Evolutionary conservation across 2,888 invertebrate species (phyloP), one percentile per base, ranked within the genome.

Genomic region (Tribolium freemani): DNA sequence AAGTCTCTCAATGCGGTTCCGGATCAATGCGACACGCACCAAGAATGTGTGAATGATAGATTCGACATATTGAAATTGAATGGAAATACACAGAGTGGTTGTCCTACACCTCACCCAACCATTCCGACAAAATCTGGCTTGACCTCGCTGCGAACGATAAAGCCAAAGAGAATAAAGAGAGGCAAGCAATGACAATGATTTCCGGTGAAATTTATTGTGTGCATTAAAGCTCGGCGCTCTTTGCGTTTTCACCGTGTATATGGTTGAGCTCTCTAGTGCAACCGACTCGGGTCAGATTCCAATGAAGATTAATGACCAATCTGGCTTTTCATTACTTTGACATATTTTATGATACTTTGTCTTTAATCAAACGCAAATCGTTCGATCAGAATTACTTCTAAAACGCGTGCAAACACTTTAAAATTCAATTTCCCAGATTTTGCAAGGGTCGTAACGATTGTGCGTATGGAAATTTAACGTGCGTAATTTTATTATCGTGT

Each of bases 221-320:
- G 38, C 38, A 8, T 38, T n/a, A 38, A 38, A 38, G 38, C 38
- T 38, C 8, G 8, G 38, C n/a, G 8, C 38, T 38, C n/a, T 38
- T 38, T 38, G 38, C n/a, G 38, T n/a, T 38, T 38, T 8, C 38
- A n/a, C 38, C n/a, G 38, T 38, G 38, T 38, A 38, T 38, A 38
- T 3, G 38, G n/a, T 8, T 38, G n/a, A 38, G 38, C 38, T 38
- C 38, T 38, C 8, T 38, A 5, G 38, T 38, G 38, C n/a, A 38
- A 13, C 54, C 10, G 10, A 56, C n/a, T 56, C 54, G 11, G 10
- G 31, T 56, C 44, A 13, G 45, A 20, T 60, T 60, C 45, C 60
- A 60, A 60, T 60, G 60, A 60, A 60, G 60, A 60, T 60, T 60
- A 60, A 60, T 60, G 60, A 11, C 20, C 60, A 46, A 46, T 21